Base-by-base conservation (phyloP, 1,140 invertebrate genomes). In the Psilanteris sp. region DNA sequence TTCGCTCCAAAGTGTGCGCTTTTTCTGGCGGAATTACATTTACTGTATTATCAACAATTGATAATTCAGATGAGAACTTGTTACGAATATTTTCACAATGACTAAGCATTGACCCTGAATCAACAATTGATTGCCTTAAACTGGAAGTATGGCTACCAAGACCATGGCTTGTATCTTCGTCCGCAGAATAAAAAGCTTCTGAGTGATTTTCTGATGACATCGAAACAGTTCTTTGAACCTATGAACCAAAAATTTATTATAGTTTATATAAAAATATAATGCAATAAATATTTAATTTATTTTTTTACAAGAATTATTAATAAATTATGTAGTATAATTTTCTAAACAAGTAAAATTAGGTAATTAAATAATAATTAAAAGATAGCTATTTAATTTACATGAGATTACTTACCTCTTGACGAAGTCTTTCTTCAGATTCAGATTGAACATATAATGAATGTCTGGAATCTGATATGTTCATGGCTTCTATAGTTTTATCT, bases 161-260 rank as follows among this genome's bases (percentile, higher is more conserved):
- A 36, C 88, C 90, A 86, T 93, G 87, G 90, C 90, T 90, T 1
- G 89, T 91, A 79, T 96, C 95, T 86, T 97, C 96, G 83, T 96
- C 95, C 0, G 96, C 96, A 0, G 95, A 96, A 79, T 96, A 96
- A 88, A 96, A 97, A 14, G 94, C 93, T 86, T 97, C 96, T 0
- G 95, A 96, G 77, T 95, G 95, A 87, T 96, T 96, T 85, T 96
- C 95, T 57, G 94, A 96, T 1, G 94, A 95, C 80, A 96, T 92
- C 0, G 95, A 96, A 71, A 95, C 92, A 0, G 95, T 96, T 71
- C 95, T 88, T 87, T 95, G 94, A 1, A 94, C 93, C 88, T 93
- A 4, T 9, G 5, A 20, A 20, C 2, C 18, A 20, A 20, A 20
- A 2, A 20, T 20, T 20, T 20, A 3, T 20, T 3, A 20, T 20